Evolutionary conservation across 2,888 invertebrate species (phyloP).

Genomic region (Agrotis exclamationis): DNA sequence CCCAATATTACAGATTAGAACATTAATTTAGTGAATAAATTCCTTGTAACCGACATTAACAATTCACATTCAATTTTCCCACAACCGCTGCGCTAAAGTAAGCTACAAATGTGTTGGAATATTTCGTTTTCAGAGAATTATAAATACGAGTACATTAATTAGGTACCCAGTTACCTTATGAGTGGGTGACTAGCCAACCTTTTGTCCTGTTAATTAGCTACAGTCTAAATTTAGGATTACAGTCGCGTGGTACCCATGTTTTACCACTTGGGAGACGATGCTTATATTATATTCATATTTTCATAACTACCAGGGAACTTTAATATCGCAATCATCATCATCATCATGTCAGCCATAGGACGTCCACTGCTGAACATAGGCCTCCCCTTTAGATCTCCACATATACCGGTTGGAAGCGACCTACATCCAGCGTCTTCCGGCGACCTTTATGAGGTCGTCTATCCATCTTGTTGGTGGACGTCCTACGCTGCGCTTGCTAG

Average conservation of each 20-base stretch:
- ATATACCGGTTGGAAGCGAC: no score
- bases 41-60: conserved; percentile 18
- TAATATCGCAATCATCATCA: no score
- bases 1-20: no score
- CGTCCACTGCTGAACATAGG: no score
- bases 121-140: conserved; percentile 29
- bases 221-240: not conserved
- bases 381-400: no score
- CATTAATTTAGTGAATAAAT: conserved; percentile 19
- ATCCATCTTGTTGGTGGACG: no score
- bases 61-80: conserved; percentile 17
- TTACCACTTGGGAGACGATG: not conserved
- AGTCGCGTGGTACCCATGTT: not conserved
- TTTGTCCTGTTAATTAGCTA: not conserved
- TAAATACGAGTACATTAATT: conserved; percentile 14
- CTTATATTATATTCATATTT: no score
- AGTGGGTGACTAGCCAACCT: not conserved
- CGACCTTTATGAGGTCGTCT: no score
- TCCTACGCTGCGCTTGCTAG: no score
- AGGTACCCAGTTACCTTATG: conserved; percentile 4
- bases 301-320: no score
- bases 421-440: no score
- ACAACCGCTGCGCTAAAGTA: conserved; percentile 6
- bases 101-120: conserved; percentile 3
- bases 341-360: no score